Evolutionary conservation across 2,113 vertebrate species (phyloP).

Genomic region (Charadrius vociferus): DNA sequence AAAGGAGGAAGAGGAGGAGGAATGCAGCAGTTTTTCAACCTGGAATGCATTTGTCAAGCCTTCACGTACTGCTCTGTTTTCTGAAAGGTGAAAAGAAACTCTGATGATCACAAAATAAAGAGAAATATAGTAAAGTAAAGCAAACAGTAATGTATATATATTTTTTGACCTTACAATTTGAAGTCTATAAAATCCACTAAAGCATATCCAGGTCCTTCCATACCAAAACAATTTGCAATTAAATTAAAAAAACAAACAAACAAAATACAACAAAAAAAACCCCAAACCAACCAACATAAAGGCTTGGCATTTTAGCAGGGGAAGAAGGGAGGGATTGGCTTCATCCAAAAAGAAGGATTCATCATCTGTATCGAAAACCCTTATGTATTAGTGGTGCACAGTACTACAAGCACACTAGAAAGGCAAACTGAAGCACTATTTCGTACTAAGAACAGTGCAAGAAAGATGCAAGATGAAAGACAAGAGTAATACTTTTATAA

Average conservation of each 20-base stretch:
- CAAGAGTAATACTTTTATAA: background rate
- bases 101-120: background rate
- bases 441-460: background rate
- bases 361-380: background rate
- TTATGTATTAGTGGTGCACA: accelerated
- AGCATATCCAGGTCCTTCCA: background rate
- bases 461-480: background rate
- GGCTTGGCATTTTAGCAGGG: background rate
- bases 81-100: conserved; percentile 48
- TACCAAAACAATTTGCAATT: background rate
- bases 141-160: background rate
- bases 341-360: background rate
- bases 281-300: too few relatives aligned
- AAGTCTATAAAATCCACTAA: background rate
- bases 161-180: background rate
- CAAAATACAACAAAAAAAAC: too few relatives aligned
- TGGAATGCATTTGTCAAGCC: conserved; percentile 87
- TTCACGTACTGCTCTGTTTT: conserved; percentile 74
- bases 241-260: background rate
- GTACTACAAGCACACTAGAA: background rate
- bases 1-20: conserved; percentile 79
- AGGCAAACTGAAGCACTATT: background rate
- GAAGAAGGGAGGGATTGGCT: background rate
- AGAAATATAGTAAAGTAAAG: background rate
- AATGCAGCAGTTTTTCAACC: conserved; percentile 79